Evolutionary conservation across 2,797 vertebrate genomes (phyloP), one percentile per base, ranked within the genome.

Genomic region (Lycodopsis pacificus): DNA sequence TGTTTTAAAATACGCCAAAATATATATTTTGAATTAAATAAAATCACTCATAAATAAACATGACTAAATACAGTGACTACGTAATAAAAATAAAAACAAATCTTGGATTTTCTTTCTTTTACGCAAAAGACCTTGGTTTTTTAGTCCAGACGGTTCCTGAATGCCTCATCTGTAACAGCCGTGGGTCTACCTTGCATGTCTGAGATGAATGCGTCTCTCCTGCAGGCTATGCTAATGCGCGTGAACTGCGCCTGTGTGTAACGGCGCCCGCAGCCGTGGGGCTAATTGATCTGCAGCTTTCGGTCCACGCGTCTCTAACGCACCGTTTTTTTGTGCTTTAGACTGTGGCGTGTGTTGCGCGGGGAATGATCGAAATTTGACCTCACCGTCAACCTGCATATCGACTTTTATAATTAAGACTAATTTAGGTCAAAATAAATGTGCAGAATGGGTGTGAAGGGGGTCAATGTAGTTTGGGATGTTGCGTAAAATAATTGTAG

Each of bases 351-450:
- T 57, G 65, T 71, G 73, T 65, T 75, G 46, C 49, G 10, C 15
- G 2, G 53, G 36, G 59, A 42, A 7, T 38, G 68, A 89, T 89
- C 79, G 71, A 91, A 88, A 85, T 53, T 13, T 85, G 86, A 91
- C 89, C 87, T 63, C 62, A 27, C 22, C 36, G 51, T 81, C 86
- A 83, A 90, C 63, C 42, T 72, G 59, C 49, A 40, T 34, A 54
- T 85, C 72, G 80, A 86, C 77, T 79, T 86, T 44, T 77, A 69
- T 78, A 87, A 87, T 89, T 82, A 76, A 40, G 42, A 73, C 30
- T 54, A 84, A 88, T 85, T 79, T 81, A 36, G 71, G 65, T 85
- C 70, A 82, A 22, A 83, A 72, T 44, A 51, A 57, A 59, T 3
- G 32, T 8, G 27, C 3, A 25, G 13, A 19, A 4, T 0, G 34